Conservation (phyloP, 2,888 invertebrate genomes). For the Argyra leucocephala region DNA sequence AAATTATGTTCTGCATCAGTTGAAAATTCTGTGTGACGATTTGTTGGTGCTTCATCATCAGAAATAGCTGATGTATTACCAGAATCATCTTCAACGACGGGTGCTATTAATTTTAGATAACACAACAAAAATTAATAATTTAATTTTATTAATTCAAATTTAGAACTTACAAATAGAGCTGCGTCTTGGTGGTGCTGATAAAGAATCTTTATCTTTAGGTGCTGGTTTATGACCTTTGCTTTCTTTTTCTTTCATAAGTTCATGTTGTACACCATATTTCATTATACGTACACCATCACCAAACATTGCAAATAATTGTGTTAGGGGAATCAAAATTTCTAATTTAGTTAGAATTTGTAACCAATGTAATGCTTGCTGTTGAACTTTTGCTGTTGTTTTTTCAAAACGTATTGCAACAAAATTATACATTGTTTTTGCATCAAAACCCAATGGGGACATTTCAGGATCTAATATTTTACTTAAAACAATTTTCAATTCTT, state of each 20-base stretch:
- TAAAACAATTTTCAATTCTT: conserved; percentile 69
- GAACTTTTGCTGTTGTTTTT: conserved; percentile 68
- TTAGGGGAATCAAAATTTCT: conserved; percentile 81
- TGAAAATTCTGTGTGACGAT: conserved; percentile 58
- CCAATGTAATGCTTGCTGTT: conserved; percentile 83
- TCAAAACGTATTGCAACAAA: conserved; percentile 82
- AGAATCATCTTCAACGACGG: conserved; percentile 60
- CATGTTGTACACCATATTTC: conserved; percentile 48
- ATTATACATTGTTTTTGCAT: conserved; percentile 87
- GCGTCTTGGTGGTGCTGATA: conserved; percentile 41
- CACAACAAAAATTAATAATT: neutral
- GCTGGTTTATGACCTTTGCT: conserved; percentile 34
- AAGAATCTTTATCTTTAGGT: conserved; percentile 37
- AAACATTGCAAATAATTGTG: conserved; percentile 81
- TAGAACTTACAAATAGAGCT: conserved; percentile 48
- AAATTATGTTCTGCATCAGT: conserved; percentile 66
- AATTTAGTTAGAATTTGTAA: conserved; percentile 76
- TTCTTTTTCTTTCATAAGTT: conserved; percentile 42
- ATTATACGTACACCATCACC: conserved; percentile 73
- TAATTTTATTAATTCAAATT: neutral
- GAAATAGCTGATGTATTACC: conserved; percentile 59
- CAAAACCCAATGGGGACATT: conserved; percentile 88
- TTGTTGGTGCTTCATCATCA: conserved; percentile 56
- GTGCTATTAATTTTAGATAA: conserved; percentile 44
- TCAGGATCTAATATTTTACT: conserved; percentile 96